phyloP scores from a whole-genome alignment of 2,113 vertebrate genomes.

The Hippocampus abdominalis region DNA sequence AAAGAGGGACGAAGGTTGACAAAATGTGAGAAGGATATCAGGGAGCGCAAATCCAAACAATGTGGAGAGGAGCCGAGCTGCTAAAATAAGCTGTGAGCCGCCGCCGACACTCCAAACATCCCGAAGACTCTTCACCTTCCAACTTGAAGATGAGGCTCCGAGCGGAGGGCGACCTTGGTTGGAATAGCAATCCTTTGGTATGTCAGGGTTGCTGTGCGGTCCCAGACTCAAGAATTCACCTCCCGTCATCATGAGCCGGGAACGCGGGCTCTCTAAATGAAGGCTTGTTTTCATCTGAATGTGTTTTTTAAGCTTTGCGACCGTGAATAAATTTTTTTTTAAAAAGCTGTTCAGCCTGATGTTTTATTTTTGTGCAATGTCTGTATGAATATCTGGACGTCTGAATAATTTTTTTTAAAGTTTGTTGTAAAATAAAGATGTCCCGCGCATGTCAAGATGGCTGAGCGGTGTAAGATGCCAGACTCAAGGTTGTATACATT shows the following conservation, averaged over 20 bases:
- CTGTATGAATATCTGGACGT: too few relatives aligned
- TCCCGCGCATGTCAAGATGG: constrained; percentile 42
- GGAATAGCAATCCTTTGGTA: neutral
- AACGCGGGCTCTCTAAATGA: neutral
- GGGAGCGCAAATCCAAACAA: constrained; percentile 51
- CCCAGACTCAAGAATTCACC: neutral
- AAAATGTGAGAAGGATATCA: neutral
- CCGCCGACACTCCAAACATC: constrained; percentile 46
- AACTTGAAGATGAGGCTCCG: neutral
- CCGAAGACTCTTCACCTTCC: constrained; percentile 5
- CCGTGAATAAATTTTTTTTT: too few relatives aligned
- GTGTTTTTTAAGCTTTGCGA: too few relatives aligned
- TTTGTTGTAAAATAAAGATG: too few relatives aligned
- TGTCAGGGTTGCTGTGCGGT: neutral
- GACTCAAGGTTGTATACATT: constrained; percentile 39
- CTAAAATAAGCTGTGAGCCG: constrained; percentile 61
- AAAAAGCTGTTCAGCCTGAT: too few relatives aligned
- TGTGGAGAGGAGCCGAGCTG: constrained; percentile 32
- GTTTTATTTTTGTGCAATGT: too few relatives aligned
- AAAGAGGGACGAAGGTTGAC: constrained; percentile 1
- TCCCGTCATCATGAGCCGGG: neutral
- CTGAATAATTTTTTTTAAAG: too few relatives aligned
- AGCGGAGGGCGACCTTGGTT: neutral
- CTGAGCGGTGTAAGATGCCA: constrained; percentile 57
- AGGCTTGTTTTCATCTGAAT: neutral